Base-by-base conservation (phyloP, 2,113 vertebrate species). In the Thamnophis sirtalis region DNA sequence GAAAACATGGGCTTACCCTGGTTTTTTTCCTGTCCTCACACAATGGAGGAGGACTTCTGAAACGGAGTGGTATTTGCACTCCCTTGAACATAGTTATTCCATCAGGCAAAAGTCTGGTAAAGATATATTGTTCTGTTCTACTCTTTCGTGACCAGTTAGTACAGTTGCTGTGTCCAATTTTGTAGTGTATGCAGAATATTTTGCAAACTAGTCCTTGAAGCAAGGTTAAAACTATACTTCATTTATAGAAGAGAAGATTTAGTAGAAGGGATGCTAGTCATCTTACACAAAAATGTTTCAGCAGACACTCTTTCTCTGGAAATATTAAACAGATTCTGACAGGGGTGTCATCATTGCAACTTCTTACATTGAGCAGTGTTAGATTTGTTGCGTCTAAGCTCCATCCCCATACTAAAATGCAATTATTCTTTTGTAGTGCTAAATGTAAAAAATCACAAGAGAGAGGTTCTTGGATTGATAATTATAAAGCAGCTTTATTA, bases 401-500 rank as follows among this genome's bases (percentile, higher is more conserved):
- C 26, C 55, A 43, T 89, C 49, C 43, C 43, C 49, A 28, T 26
- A 21, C 28, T 55, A 38, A 87, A 55, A 38, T 86, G 85, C 15
- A 86, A 50, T 86, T 26, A 28, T 86, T 86, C 4, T 89, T 60
- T 48, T 63, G 92, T 56, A 51, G 63, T 94, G 15, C 95, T 94
- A 94, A 94, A 94, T 90, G 92, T 91, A 43, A 91, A 84, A 93
- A 92, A 63, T 86, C 93, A 85, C 89, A 19, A 2, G 93, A 92
- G 95, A 95, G 60, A 95, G 58, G 10, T 58, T 94, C 84, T 95
- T 85, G 87, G 93, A 87, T 86, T 63, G 50, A 94, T 95, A 96
- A 96, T 97, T 95, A 95, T 93, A 94, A 95, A 93, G 68, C 89
- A 89, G 94, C 95, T 96, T 96, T 97, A 95, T 94, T 95, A 95